These are phyloP conservation scores for Cossypha dichroa DNA, from an alignment of 2,797 vertebrate genomes.

Conservation along the genomic window DNA sequence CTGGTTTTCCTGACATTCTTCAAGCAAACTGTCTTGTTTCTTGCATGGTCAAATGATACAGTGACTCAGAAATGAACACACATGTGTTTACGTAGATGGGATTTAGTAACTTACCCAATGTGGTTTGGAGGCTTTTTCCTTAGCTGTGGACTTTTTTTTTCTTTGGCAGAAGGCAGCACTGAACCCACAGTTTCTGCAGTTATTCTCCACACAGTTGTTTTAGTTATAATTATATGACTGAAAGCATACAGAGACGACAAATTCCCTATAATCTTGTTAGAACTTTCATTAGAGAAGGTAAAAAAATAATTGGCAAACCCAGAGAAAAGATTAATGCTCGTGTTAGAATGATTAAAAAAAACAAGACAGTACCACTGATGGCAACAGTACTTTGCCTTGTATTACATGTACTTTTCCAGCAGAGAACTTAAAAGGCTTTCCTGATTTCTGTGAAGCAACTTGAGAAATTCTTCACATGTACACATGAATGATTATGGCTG, in stretches of 20 bases:
- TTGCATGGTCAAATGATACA: neutral
- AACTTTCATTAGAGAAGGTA: neutral
- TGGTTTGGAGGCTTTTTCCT: neutral
- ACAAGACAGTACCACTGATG: neutral
- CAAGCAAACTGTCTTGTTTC: neutral
- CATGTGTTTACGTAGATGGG: conserved; percentile 9
- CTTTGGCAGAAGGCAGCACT: conserved; percentile 9
- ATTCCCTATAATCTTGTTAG: neutral
- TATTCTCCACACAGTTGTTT: neutral
- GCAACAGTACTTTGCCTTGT: neutral
- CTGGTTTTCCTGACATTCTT: conserved; percentile 5
- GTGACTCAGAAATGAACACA: conserved; percentile 42
- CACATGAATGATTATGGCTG: neutral
- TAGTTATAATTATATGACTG: neutral
- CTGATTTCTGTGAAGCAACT: neutral
- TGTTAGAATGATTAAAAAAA: neutral
- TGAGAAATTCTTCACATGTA: neutral
- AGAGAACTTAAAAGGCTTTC: neutral
- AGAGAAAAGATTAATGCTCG: neutral
- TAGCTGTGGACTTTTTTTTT: neutral
- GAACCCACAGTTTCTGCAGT: neutral
- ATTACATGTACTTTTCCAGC: neutral
- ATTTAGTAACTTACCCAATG: neutral
- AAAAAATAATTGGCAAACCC: neutral
- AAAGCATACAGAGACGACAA: neutral